These are phyloP conservation scores for Pteronura brasiliensis DNA, from an alignment of 2,113 vertebrate species.

Conservation along the genomic window DNA sequence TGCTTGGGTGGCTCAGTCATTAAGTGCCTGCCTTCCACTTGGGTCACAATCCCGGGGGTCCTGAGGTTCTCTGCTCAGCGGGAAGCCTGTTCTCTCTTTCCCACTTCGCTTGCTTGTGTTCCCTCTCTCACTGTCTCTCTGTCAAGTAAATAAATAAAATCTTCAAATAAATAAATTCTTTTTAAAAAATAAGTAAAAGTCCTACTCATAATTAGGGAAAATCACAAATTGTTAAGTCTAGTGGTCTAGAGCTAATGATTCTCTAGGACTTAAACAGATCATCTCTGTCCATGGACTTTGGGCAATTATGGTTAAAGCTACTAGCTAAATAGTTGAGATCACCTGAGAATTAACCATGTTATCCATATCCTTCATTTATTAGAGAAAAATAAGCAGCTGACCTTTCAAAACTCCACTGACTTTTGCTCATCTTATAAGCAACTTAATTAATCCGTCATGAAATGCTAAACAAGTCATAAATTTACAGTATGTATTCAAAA, in stretches of 20 bases:
- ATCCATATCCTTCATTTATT: neutral
- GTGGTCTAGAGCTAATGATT: neutral
- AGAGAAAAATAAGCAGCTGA: conserved; percentile 2
- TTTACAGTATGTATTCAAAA: neutral
- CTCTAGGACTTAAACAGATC: neutral
- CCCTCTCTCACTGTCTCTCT: too few relatives aligned
- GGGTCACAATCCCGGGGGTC: too few relatives aligned
- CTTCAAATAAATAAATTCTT: too few relatives aligned
- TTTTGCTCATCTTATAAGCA: neutral
- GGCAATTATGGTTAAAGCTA: neutral
- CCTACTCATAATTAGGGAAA: neutral
- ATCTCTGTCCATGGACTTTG: neutral
- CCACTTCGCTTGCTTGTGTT: too few relatives aligned
- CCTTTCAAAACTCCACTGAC: conserved; percentile 1
- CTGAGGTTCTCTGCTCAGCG: too few relatives aligned
- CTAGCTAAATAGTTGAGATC: neutral
- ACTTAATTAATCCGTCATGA: neutral
- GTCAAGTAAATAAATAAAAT: too few relatives aligned
- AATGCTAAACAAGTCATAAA: neutral
- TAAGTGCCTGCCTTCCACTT: too few relatives aligned
- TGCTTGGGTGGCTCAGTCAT: too few relatives aligned
- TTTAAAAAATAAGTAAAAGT: neutral
- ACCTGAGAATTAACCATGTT: neutral
- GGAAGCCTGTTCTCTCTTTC: too few relatives aligned
- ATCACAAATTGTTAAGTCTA: neutral